These are phyloP conservation scores for Ceratina japonica DNA, from an alignment of 1,140 invertebrate species.

Conservation along the genomic window DNA sequence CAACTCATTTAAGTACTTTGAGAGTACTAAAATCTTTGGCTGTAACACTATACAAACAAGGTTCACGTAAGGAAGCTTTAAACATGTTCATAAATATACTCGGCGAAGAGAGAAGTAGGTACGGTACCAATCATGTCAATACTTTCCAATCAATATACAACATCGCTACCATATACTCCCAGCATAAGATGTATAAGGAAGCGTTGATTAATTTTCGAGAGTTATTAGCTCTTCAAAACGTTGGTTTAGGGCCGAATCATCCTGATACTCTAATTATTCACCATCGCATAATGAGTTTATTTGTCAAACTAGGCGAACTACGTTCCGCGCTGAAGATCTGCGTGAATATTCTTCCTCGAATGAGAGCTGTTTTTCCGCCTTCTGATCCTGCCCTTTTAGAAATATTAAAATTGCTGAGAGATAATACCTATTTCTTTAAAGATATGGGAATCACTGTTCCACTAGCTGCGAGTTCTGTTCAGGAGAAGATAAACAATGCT, in stretches of 20 bases:
- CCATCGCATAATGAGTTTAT: neutral
- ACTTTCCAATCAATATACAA: neutral
- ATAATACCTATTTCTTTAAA: no score
- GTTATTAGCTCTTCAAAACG: neutral
- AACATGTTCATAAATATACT: neutral
- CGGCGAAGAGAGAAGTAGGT: neutral
- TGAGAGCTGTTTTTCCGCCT: no score
- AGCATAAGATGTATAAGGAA: slow-evolving; percentile 3
- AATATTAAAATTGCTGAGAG: no score
- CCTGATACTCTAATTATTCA: neutral
- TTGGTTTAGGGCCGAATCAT: neutral
- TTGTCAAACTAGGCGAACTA: neutral
- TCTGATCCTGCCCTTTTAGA: no score
- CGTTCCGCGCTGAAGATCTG: neutral
- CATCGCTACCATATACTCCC: neutral
- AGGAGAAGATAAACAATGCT: no score
- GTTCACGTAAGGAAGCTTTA: slow-evolving; percentile 1
- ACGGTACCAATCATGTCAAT: neutral
- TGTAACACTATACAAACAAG: slow-evolving; percentile 5
- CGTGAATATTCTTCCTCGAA: neutral
- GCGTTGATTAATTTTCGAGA: neutral
- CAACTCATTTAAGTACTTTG: neutral
- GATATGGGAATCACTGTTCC: no score
- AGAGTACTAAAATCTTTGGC: neutral
- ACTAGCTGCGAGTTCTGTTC: no score